A percentile compares a stretch with the other conserved stretches of the same genome.
These are phyloP conservation scores for Baccha elongata DNA, from an alignment of 2,888 invertebrate genomes.

Conservation along the genomic window DNA sequence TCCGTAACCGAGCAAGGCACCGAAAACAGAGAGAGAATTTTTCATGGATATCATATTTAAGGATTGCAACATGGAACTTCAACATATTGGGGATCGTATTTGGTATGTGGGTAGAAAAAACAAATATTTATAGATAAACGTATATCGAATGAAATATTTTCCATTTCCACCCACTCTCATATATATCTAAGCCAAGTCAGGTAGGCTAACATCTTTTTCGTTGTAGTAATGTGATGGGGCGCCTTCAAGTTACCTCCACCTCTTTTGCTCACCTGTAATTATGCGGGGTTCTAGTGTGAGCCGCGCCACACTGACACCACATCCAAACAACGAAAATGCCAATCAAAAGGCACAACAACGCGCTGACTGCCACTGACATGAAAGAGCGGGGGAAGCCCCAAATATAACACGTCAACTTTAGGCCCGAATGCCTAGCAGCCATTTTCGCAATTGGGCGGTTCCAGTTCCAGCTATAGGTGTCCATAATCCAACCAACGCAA, in stretches of 20 bases:
- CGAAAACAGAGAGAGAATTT: constrained; percentile 33
- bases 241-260: constrained; percentile 65
- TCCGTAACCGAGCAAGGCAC: constrained; percentile 55
- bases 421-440: constrained; percentile 69
- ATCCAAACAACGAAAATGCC: constrained; percentile 48
- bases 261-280: constrained; percentile 63
- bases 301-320: constrained; percentile 11
- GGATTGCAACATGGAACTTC: constrained; percentile 16
- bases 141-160: not conserved
- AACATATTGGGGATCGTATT: not conserved
- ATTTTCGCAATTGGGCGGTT: constrained; percentile 71
- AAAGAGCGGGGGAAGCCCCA: constrained; percentile 43
- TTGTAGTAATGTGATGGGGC: constrained; percentile 31
- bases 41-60: constrained; percentile 67
- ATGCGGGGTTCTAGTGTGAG: constrained; percentile 38
- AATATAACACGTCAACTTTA: constrained; percentile 49
- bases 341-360: constrained; percentile 68
- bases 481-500: not conserved
- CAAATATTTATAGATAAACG: not conserved
- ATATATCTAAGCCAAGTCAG: not conserved
- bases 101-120: not conserved
- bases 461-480: constrained; percentile 15
- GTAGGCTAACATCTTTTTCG: constrained; percentile 64
- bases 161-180: constrained; percentile 55
- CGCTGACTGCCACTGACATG: constrained; percentile 63